Percentiles rank a stretch among this genome's conserved stretches.
These are phyloP conservation scores for Aspidiotus destructor DNA, from an alignment of 2,888 invertebrate genomes.

Conservation along the genomic window DNA sequence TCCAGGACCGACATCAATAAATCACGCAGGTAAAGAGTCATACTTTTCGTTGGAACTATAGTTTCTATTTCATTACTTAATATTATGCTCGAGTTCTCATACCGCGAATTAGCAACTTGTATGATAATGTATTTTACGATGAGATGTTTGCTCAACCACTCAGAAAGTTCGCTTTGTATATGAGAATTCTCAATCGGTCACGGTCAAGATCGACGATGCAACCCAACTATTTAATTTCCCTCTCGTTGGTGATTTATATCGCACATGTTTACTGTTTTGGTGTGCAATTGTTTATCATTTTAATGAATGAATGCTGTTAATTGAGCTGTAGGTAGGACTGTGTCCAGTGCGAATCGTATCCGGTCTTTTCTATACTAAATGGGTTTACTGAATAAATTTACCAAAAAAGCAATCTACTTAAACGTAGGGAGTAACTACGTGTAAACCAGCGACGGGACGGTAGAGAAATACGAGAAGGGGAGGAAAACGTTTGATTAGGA, in stretches of 20 bases:
- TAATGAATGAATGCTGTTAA: slow-evolving; percentile 4
- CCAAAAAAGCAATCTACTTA: neutral
- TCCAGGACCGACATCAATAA: slow-evolving; percentile 27
- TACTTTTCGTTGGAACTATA: neutral
- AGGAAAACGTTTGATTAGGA: too few relatives aligned
- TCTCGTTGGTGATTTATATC: slow-evolving; percentile 8
- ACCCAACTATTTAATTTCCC: slow-evolving; percentile 28
- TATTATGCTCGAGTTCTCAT: neutral
- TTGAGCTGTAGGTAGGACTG: neutral
- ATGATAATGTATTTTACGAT: neutral
- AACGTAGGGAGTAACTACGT: too few relatives aligned
- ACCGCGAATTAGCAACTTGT: neutral
- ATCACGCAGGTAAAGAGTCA: slow-evolving; percentile 16
- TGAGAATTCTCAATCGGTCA: slow-evolving; percentile 26
- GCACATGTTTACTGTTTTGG: neutral
- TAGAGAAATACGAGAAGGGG: too few relatives aligned
- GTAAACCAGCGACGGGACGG: too few relatives aligned
- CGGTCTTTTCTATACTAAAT: neutral
- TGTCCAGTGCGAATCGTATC: neutral
- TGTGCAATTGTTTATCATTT: neutral
- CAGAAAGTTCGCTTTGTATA: slow-evolving; percentile 5
- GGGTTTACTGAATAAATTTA: neutral
- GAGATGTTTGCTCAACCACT: neutral
- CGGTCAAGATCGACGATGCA: slow-evolving; percentile 21
- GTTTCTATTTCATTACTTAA: neutral